Percentiles rank a stretch among this genome's conserved stretches.
Evolutionary conservation across 2,113 vertebrate species (phyloP).

Genomic region (Notechis scutatus): DNA sequence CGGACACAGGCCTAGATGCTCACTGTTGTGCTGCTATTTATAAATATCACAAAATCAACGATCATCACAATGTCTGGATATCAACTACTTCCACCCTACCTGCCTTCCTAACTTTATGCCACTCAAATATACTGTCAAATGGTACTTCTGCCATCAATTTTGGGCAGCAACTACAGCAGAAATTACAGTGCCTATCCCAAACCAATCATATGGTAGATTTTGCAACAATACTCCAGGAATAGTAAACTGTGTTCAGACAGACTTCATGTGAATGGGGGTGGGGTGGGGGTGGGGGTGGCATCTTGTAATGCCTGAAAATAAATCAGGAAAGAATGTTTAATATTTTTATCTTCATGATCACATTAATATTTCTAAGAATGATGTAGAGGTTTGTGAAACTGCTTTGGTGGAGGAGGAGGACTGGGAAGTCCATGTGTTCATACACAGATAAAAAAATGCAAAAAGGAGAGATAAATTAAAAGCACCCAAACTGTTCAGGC

Average conservation of each 20-base stretch:
- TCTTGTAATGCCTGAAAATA: conserved; percentile 26
- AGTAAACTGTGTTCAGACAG: not conserved
- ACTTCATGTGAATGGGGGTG: not conserved
- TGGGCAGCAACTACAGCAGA: not conserved
- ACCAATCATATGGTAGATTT: not conserved
- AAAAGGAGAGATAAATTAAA: conserved; percentile 52
- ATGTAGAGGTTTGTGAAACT: conserved; percentile 16
- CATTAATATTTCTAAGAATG: conserved; percentile 34
- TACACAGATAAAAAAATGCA: conserved; percentile 36
- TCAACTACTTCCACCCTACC: too few species aligned
- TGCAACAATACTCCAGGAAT: not conserved
- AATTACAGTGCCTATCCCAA: not conserved
- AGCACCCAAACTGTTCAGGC: conserved; percentile 50
- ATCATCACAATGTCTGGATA: not conserved
- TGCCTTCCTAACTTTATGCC: not conserved
- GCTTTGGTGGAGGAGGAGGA: conserved; percentile 25
- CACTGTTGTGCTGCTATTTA: not conserved
- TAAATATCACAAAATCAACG: not conserved
- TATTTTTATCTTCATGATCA: conserved; percentile 35
- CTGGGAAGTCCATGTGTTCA: conserved; percentile 25
- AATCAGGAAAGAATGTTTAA: conserved; percentile 35
- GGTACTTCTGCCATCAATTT: not conserved
- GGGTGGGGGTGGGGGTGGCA: not conserved
- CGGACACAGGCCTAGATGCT: too few species aligned
- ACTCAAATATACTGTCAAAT: not conserved